Evolutionary conservation across 2,888 invertebrate species (phyloP).

Genomic region (Lucinisca nassula): DNA sequence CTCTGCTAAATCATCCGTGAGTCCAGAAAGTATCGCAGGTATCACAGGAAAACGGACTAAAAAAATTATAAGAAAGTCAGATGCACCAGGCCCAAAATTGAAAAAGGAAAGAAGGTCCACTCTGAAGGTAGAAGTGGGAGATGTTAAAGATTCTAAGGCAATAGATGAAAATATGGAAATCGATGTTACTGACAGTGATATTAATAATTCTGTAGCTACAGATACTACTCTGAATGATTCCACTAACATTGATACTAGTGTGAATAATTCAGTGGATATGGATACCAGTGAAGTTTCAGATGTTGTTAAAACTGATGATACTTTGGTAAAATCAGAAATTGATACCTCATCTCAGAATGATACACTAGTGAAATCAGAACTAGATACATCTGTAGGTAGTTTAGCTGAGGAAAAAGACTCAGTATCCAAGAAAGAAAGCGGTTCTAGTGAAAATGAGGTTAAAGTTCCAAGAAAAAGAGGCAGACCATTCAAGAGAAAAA

Average conservation of each 20-base stretch:
- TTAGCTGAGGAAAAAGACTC: not conserved
- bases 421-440: slow-evolving; percentile 4
- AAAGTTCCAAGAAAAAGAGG: not conserved
- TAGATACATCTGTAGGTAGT: slow-evolving; percentile 2
- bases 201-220: not conserved
- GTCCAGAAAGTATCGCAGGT: not conserved
- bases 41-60: not conserved
- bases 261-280: not conserved
- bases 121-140: not conserved
- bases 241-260: not conserved
- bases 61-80: not conserved
- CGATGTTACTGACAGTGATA: not conserved
- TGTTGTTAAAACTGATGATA: slow-evolving; percentile 39
- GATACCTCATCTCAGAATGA: slow-evolving; percentile 23
- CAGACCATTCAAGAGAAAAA: not conserved
- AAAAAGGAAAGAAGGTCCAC: not conserved
- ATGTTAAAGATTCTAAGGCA: not conserved
- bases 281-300: slow-evolving; percentile 38
- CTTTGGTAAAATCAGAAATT: slow-evolving; percentile 43
- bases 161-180: not conserved
- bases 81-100: not conserved
- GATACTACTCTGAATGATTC: not conserved
- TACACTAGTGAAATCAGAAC: slow-evolving; percentile 36
- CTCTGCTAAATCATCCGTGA: not conserved
- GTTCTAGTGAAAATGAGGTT: not conserved